Conservation (phyloP, 23 tunicate genomes). For the Styela clava region DNA sequence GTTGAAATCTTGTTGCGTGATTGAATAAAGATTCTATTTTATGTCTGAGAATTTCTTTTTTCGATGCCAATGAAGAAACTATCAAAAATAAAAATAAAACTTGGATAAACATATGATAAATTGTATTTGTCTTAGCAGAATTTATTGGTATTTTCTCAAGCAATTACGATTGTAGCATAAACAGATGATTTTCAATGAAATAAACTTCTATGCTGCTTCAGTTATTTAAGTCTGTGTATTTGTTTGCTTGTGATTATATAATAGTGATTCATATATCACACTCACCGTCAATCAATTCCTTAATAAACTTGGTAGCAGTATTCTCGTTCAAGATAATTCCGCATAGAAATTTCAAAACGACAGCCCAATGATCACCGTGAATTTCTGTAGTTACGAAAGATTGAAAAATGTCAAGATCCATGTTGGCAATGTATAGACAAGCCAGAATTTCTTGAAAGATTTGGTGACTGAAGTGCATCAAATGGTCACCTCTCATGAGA, state of each 20-base stretch:
- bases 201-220: no score
- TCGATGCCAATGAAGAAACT: no score
- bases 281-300: not conserved
- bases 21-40: not conserved
- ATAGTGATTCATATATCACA: no score
- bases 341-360: not conserved
- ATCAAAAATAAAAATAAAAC: no score
- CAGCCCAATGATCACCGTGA: not conserved
- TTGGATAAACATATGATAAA: no score
- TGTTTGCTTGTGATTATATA: no score
- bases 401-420: not conserved
- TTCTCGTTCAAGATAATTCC: not conserved
- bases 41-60: not conserved
- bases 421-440: not conserved
- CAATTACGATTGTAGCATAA: no score
- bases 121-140: no score
- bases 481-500: not conserved
- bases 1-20: no score
- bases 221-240: no score
- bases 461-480: slow-evolving; percentile 5
- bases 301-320: not conserved
- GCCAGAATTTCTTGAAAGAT: slow-evolving; percentile 3
- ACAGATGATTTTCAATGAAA: no score
- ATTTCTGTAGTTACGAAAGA: not conserved
- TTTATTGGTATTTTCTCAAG: no score